A percentile compares a stretch with the other conserved stretches of the same genome.
Conservation (phyloP, 2,888 invertebrate species). For the Tenthredo notha region DNA sequence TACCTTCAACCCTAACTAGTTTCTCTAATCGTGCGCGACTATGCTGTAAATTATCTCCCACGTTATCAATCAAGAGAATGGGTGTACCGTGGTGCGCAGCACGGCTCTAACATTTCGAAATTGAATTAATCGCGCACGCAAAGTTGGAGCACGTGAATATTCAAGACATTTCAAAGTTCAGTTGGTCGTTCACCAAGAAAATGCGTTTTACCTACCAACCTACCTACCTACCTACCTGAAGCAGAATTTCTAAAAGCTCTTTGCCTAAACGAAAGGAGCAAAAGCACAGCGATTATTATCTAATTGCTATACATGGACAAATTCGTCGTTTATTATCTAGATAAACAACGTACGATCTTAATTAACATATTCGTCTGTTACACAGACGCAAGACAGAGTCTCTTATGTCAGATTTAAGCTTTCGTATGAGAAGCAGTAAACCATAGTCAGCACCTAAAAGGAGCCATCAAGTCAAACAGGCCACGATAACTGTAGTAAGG, state of each 20-base stretch:
- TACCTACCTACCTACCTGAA: background rate
- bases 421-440: background rate
- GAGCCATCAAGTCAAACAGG: background rate
- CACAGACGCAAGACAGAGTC: background rate
- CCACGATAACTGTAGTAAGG: background rate
- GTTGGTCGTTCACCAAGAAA: background rate
- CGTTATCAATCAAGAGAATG: conserved; percentile 43
- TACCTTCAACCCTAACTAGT: background rate
- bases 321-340: background rate
- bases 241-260: background rate
- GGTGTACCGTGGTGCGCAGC: background rate
- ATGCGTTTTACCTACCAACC: background rate
- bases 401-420: background rate
- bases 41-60: conserved; percentile 43
- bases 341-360: background rate
- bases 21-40: conserved; percentile 37
- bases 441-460: background rate
- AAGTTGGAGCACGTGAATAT: conserved; percentile 43
- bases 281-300: background rate
- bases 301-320: background rate
- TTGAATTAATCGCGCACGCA: conserved; percentile 50
- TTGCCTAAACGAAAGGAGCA: background rate
- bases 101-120: conserved; percentile 26
- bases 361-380: background rate
- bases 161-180: conserved; percentile 28